Base-by-base conservation (phyloP, 2,888 invertebrate genomes). In the Perizoma affinitatum region DNA sequence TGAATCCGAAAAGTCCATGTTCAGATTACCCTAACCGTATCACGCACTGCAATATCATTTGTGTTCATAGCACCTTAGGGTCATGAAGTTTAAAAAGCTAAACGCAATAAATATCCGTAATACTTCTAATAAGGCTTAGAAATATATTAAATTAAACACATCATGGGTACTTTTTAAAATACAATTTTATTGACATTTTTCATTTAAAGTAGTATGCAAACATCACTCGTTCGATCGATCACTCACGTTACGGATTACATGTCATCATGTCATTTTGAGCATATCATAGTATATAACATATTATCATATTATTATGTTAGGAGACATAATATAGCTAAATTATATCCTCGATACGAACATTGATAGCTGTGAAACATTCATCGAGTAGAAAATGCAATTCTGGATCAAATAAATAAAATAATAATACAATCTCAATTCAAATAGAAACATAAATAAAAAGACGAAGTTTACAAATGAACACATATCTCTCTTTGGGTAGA, bases 171-270 rank as follows among this genome's bases (percentile, higher is more conserved):
- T 80, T 86, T 90, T 91, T 90, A 89, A 90, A 90, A 90, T 90
- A 90, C 88, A 86, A 85, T 82, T 92, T 92, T 92, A 91, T 91
- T 92, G 91, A 92, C 90, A 89, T 91, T 90, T 84, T 88, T 79
- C 83, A 84, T 86, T 87, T 83, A 87, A 83, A 86, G 88, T 86
- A 90, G 52, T 83, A 87, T 87, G 90, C 88, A 87, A 87, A 90
- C 90, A 88, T 88, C 86, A 84, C 86, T 86, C 86, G 87, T 87
- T 79, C 86, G 80, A 76, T 79, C 80, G 84, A 85, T 79, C 86
- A 80, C 72, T 74, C 77, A 35, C 42, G 55, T 46, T 80, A 81
- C 75, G 80, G 85, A 78, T 78, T 83, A 82, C 73, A 82, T 78
- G 81, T 84, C 84, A 84, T 79, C 73, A 82, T 78, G 81, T 84